Evolutionary conservation across 2,113 vertebrate species (phyloP).

Genomic region (Eleginops maclovinus): DNA sequence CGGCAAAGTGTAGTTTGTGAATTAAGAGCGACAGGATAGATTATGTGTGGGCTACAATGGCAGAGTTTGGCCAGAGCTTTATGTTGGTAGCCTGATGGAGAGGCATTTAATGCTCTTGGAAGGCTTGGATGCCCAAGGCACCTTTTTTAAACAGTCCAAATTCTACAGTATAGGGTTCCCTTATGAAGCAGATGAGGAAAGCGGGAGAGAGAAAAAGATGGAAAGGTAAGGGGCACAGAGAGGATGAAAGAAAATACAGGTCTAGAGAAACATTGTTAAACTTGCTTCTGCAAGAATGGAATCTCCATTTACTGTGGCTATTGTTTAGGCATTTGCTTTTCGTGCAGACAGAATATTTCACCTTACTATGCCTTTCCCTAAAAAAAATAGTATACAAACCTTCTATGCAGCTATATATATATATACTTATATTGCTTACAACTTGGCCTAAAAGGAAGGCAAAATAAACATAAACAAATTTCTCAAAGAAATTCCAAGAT

Average conservation of each 20-base stretch:
- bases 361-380: not conserved
- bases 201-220: not conserved
- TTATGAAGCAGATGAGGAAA: slow-evolving; percentile 45
- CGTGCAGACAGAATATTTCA: slow-evolving; percentile 10
- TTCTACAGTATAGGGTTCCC: slow-evolving; percentile 65
- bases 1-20: slow-evolving; percentile 32
- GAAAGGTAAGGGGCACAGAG: slow-evolving; percentile 25
- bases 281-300: slow-evolving; percentile 39
- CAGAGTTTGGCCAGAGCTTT: slow-evolving; percentile 47
- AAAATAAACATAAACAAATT: not conserved
- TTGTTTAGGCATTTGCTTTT: slow-evolving; percentile 27
- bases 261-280: slow-evolving; percentile 67
- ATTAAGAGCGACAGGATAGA: slow-evolving; percentile 55
- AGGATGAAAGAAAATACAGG: slow-evolving; percentile 50
- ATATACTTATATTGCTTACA: not conserved
- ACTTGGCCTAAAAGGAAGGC: not conserved
- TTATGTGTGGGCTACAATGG: slow-evolving; percentile 54
- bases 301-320: slow-evolving; percentile 15
- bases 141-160: slow-evolving; percentile 67
- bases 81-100: slow-evolving; percentile 59
- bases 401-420: not conserved
- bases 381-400: slow-evolving; percentile 17
- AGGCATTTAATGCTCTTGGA: slow-evolving; percentile 67
- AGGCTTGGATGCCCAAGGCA: slow-evolving; percentile 63
- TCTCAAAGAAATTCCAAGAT: not conserved